Evolutionary conservation across 2,113 vertebrate genomes (phyloP), one percentile per base, ranked within the genome.

Genomic region (Oreocharis arfaki): DNA sequence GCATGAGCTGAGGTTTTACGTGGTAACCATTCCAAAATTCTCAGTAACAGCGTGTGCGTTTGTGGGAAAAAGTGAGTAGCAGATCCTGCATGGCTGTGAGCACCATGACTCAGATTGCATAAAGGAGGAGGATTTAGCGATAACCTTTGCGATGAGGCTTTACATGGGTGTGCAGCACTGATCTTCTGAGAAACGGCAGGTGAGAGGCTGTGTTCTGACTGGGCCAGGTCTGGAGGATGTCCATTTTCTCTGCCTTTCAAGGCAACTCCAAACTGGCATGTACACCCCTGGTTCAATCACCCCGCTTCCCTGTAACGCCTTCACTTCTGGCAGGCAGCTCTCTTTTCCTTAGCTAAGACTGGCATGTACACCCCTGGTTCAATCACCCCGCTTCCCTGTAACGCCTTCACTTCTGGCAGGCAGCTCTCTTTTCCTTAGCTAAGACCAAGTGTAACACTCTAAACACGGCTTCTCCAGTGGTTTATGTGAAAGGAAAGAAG

Each of bases 21-120:
- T 39, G 64, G 60, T 49, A 94, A 78, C 64, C 57, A 90, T 87
- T 96, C 89, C 95, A 93, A 90, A 97, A 90, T 90, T 93, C 92
- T 92, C 89, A 93, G 90, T 86, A 95, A 86, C 30, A 84, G 44
- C 13, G 0, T 20, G 15, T 53, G 76, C 15, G 63, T 57, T 93
- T 81, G 83, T 88, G 94, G 93, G 90, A 85, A 95, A 93, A 92
- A 96, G 53, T 93, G 94, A 97, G 89, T 86, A 92, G 76, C 2
- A 0, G 86, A 88, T 86, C 55, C 77, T 80, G 26, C 46, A 90
- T 18, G 71, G 81, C 71, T 88, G 67, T 11, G 6, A 93, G 87
- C 65, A 85, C 83, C 78, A 41, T 91, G 86, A 93, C 84, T 91
- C 91, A 93, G 87, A 95, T 11, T 33, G 88, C 83, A 95, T 16